A percentile compares a stretch with the other conserved stretches of the same genome.
These are phyloP conservation scores for Pseudomyrmex dendroicus DNA, from an alignment of 1,140 invertebrate species.

Conservation along the genomic window DNA sequence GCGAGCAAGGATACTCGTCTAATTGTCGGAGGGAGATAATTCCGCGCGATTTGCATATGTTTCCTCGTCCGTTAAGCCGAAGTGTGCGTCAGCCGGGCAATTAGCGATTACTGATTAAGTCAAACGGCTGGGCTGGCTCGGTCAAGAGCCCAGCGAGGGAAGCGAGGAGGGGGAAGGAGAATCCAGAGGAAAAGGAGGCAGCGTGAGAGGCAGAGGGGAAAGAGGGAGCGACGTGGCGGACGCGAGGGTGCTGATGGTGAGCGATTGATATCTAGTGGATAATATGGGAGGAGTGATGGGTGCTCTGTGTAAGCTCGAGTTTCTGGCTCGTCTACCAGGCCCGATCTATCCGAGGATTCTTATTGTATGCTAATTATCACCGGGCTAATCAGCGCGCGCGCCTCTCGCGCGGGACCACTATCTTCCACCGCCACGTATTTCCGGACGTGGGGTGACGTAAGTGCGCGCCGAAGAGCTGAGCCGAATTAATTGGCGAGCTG, in stretches of 20 bases:
- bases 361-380: slow-evolving; percentile 84
- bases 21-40: slow-evolving; percentile 84
- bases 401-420: slow-evolving; percentile 64
- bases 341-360: slow-evolving; percentile 78
- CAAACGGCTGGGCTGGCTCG: slow-evolving; percentile 78
- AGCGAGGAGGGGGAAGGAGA: not conserved
- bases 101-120: slow-evolving; percentile 86
- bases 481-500: slow-evolving; percentile 68
- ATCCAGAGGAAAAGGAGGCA: slow-evolving; percentile 6
- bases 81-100: slow-evolving; percentile 82
- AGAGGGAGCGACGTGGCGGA: slow-evolving; percentile 45
- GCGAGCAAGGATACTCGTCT: slow-evolving; percentile 82
- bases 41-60: slow-evolving; percentile 83
- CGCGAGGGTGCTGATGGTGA: slow-evolving; percentile 78
- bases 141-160: slow-evolving; percentile 39
- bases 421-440: slow-evolving; percentile 63
- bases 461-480: slow-evolving; percentile 50
- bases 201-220: slow-evolving; percentile 30
- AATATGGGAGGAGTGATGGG: slow-evolving; percentile 80
- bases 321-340: slow-evolving; percentile 74
- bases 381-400: slow-evolving; percentile 69
- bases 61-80: slow-evolving; percentile 82
- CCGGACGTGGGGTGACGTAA: slow-evolving; percentile 68
- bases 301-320: slow-evolving; percentile 77
- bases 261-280: slow-evolving; percentile 83